Evolutionary conservation across 1,140 invertebrate genomes (phyloP).

Genomic region (Gryllus bimaculatus): DNA sequence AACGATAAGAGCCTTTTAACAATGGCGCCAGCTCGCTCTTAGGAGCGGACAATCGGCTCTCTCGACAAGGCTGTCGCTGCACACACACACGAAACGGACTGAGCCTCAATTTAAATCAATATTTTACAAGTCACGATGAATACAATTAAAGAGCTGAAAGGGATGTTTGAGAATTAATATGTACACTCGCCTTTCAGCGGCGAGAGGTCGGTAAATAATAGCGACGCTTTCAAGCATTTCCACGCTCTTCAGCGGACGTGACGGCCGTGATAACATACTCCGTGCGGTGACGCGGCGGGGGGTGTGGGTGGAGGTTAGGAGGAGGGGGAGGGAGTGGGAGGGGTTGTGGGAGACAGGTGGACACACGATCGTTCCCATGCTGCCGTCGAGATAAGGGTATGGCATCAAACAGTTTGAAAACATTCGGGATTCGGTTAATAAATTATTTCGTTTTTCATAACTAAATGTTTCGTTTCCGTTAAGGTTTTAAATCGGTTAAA

Average conservation of each 20-base stretch:
- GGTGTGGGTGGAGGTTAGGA: background rate
- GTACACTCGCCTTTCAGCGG: background rate
- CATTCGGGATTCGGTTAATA: no score
- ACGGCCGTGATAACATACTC: background rate
- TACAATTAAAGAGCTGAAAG: background rate
- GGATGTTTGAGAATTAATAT: background rate
- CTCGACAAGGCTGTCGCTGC: background rate
- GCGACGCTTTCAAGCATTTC: background rate
- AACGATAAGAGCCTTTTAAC: background rate
- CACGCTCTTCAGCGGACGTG: background rate
- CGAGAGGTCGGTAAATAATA: background rate
- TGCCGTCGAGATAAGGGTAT: no score
- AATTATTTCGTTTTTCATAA: no score
- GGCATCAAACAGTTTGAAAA: no score
- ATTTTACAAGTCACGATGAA: background rate
- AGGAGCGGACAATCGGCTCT: background rate
- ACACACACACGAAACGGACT: background rate
- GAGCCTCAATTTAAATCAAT: background rate
- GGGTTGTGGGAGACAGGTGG: no score
- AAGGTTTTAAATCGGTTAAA: no score
- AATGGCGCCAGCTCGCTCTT: background rate
- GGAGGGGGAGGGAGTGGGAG: no score
- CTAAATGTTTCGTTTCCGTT: no score
- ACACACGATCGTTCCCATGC: no score
- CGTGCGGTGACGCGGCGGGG: no score